Evolutionary conservation across 2,888 invertebrate species (phyloP), one percentile per base, ranked within the genome.

Genomic region (Entomobrya multifasciata): DNA sequence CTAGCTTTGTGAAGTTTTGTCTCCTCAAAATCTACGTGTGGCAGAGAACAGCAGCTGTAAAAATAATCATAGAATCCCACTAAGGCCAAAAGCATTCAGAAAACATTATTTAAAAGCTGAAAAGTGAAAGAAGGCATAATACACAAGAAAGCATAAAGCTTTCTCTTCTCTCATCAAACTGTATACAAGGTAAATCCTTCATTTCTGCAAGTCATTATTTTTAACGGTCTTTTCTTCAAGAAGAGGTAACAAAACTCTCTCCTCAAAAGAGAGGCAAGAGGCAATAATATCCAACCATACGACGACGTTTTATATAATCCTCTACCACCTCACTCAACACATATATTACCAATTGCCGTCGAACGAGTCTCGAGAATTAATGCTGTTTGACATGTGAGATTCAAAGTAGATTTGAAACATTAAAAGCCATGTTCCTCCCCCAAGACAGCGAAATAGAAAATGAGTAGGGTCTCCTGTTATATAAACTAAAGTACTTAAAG

Each of bases 321-420:
- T 55, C 25, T 44, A 78, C 55, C 55, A n/a, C 22, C 49, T 49
- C 8, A 36, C 8, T 36, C 4, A 4, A 36, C 36, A 36, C 36
- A 36, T 8, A 49, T 49, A 49, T 13, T 49, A 60, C 77, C 77
- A 41, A 41, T 77, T 36, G 36, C 44, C 20, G 55, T 36, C 74
- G 41, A 65, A n/a, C n/a, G n/a, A n/a, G n/a, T n/a, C n/a, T n/a
- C n/a, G n/a, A n/a, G 62, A 30, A 76, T 86, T 86, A 86, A 86
- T 86, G 81, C 36, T 70, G 47, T 76, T 81, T 81, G 86, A 81
- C 86, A 86, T 86, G 86, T 77, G 86, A 86, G 86, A 86, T 86
- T 81, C 22, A 77, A 77, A 81, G 81, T 47, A 81, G 86, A 86
- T 86, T 86, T 86, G 55, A 30, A 81, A 81, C 81, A 86, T 81